These are phyloP conservation scores for Arrhamphus sclerolepis DNA, from an alignment of 2,797 vertebrate genomes.

Conservation along the genomic window DNA sequence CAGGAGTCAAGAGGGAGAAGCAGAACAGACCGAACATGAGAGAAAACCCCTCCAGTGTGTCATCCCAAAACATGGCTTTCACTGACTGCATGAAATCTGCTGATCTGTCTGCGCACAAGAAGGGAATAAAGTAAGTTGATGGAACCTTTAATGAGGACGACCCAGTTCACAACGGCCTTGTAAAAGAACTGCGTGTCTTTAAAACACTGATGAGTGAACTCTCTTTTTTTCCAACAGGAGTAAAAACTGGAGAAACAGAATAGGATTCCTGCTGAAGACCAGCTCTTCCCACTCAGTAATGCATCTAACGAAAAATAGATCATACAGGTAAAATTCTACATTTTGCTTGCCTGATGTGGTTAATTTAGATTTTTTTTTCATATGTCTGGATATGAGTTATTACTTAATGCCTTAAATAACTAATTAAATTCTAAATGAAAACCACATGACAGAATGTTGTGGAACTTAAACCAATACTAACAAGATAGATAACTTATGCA, in stretches of 20 bases:
- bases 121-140: conserved; percentile 60
- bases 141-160: not conserved
- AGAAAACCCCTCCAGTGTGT: conserved; percentile 25
- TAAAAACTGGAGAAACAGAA: conserved; percentile 75
- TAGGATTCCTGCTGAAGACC: conserved; percentile 65
- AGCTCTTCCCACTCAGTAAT: conserved; percentile 37
- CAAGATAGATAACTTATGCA: not conserved
- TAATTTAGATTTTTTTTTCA: no score
- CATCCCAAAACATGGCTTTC: conserved; percentile 47
- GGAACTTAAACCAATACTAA: not conserved
- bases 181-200: not conserved
- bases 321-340: conserved; percentile 55
- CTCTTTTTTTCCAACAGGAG: conserved; percentile 49
- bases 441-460: not conserved
- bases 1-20: conserved; percentile 50
- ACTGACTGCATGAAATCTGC: conserved; percentile 40
- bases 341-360: no score
- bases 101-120: conserved; percentile 51
- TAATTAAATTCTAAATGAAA: not conserved
- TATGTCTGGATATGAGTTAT: not conserved
- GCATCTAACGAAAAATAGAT: conserved; percentile 31
- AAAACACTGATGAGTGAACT: not conserved
- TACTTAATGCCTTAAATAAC: not conserved
- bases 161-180: not conserved
- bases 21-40: conserved; percentile 56